These are phyloP conservation scores for Arizona elegans DNA, from an alignment of 2,113 vertebrate genomes.

Conservation along the genomic window DNA sequence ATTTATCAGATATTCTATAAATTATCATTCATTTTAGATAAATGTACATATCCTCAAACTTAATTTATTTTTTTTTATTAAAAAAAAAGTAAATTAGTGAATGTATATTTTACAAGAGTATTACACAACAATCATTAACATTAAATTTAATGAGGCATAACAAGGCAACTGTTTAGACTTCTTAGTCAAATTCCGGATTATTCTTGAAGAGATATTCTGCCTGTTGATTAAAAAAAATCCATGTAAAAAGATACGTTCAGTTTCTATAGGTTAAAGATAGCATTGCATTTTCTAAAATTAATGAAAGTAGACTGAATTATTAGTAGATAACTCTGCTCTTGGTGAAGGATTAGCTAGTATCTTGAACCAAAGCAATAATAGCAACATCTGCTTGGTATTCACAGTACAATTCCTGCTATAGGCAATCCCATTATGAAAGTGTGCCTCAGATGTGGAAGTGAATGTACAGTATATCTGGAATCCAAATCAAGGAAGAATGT, in stretches of 20 bases:
- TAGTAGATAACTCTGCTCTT: background rate
- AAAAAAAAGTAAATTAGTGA: background rate
- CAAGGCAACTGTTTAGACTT: background rate
- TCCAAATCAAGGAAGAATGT: background rate
- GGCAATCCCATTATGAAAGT: background rate
- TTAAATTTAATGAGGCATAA: background rate
- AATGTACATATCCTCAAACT: background rate
- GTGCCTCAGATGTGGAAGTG: background rate
- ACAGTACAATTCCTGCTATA: background rate
- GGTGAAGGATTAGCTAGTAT: background rate
- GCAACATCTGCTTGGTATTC: background rate
- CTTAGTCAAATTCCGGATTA: conserved; percentile 65
- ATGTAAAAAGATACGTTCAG: conserved; percentile 7
- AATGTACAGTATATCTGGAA: background rate
- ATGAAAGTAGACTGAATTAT: background rate
- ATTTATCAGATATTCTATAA: background rate
- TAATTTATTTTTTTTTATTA: background rate
- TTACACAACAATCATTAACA: background rate
- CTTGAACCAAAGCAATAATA: background rate
- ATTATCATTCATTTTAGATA: background rate
- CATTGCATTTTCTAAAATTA: background rate
- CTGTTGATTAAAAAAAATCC: conserved; percentile 59
- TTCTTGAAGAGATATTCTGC: conserved; percentile 82
- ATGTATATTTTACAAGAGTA: background rate
- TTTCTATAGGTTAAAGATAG: background rate